Evolutionary conservation across 2,888 invertebrate species (phyloP).

Genomic region (Troides helena): DNA sequence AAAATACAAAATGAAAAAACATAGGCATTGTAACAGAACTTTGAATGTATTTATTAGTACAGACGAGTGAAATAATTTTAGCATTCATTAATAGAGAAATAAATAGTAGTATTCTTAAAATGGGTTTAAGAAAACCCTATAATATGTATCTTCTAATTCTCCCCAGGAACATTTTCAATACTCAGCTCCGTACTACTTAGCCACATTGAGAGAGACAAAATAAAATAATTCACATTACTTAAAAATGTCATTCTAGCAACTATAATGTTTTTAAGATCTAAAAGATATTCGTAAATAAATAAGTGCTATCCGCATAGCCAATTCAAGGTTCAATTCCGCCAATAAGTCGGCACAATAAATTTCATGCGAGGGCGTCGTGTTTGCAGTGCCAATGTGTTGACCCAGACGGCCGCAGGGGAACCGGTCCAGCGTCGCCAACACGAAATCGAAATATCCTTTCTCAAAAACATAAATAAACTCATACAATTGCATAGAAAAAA

Average conservation of each 20-base stretch:
- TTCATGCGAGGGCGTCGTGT: conserved; percentile 54
- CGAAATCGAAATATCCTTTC: conserved; percentile 24
- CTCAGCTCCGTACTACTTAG: too few species aligned
- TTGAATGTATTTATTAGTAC: too few species aligned
- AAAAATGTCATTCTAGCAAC: neutral
- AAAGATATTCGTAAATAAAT: conserved; percentile 1
- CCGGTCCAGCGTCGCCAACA: conserved; percentile 37
- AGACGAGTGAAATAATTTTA: too few species aligned
- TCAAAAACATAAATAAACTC: conserved; percentile 37
- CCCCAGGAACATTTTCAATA: too few species aligned
- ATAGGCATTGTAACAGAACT: too few species aligned
- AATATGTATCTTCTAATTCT: too few species aligned
- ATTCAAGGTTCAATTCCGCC: conserved; percentile 35
- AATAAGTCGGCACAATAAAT: conserved; percentile 54
- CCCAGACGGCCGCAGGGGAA: conserved; percentile 51
- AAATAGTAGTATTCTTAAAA: too few species aligned
- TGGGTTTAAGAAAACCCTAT: too few species aligned
- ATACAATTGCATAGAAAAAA: neutral
- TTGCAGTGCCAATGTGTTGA: conserved; percentile 59
- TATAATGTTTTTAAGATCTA: neutral
- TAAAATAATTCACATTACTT: neutral
- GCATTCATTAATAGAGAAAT: too few species aligned
- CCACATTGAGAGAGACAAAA: too few species aligned
- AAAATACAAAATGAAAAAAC: too few species aligned
- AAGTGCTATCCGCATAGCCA: neutral